Percentiles rank a stretch among this genome's conserved stretches.
Evolutionary conservation across 2,113 vertebrate species (phyloP).

Genomic region (Sylvietta virens): DNA sequence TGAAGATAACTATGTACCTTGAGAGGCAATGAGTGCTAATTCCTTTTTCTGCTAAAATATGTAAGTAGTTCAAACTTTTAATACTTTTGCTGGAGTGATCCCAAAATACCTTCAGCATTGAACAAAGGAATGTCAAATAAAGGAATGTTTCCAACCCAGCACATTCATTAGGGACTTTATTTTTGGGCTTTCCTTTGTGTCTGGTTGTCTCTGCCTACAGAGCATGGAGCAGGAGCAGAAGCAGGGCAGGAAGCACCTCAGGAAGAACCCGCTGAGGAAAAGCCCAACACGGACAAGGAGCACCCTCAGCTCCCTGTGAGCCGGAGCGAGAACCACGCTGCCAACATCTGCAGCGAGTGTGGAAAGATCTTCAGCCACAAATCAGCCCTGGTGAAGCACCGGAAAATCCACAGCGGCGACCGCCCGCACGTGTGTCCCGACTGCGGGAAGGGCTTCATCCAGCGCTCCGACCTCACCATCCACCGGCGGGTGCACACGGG

Average conservation of each 20-base stretch:
- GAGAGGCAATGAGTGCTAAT: not conserved
- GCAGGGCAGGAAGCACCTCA: not conserved
- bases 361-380: not conserved
- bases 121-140: not conserved
- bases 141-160: not conserved
- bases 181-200: not conserved
- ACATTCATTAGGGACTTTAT: not conserved
- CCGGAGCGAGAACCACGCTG: not conserved
- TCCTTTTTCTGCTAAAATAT: not conserved
- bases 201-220: not conserved
- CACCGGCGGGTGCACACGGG: constrained; percentile 13
- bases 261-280: not conserved
- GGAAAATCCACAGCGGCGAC: not conserved
- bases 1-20: not conserved
- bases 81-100: not conserved
- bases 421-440: not conserved
- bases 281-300: not conserved
- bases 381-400: not conserved
- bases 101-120: too few species aligned
- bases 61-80: not conserved
- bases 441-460: constrained; percentile 9
- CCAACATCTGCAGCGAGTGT: constrained; percentile 13
- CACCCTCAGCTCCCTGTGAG: not conserved
- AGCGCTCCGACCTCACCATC: constrained; percentile 65
- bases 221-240: not conserved